phyloP scores from a whole-genome alignment of 2,113 vertebrate genomes.

The Fulmarus glacialis region DNA sequence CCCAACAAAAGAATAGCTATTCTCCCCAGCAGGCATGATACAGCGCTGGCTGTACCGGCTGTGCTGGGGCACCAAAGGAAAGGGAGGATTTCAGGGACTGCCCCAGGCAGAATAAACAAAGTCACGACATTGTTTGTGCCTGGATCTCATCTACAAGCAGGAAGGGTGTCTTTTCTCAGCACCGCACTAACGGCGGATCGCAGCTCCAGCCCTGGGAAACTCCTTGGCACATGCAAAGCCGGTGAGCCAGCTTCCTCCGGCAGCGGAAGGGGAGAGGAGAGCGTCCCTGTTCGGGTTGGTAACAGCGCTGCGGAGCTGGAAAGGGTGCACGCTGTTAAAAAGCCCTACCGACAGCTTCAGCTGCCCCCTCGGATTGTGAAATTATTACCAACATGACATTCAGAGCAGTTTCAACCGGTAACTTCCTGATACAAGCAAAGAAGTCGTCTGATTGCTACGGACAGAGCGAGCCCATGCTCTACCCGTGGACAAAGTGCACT shows the following conservation, averaged over 20 bases:
- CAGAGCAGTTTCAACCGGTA: not conserved
- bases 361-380: not conserved
- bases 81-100: not conserved
- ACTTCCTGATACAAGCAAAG: not conserved
- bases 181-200: fast-evolving
- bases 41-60: fast-evolving
- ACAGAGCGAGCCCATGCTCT: not conserved
- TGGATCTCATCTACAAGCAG: not conserved
- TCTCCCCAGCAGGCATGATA: not conserved
- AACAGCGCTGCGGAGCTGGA: not conserved
- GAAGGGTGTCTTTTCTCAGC: not conserved
- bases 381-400: no score
- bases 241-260: not conserved
- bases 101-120: not conserved
- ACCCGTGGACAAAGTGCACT: not conserved
- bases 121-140: not conserved
- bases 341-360: not conserved
- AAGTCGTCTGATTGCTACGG: not conserved
- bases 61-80: not conserved
- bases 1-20: not conserved
- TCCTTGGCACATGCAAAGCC: fast-evolving
- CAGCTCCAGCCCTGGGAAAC: not conserved
- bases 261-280: not conserved
- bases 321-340: fast-evolving
- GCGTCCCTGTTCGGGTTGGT: fast-evolving